A percentile compares a stretch with the other conserved stretches of the same genome.
Conservation (phyloP, 2,888 invertebrate species). For the Melanophora roralis region DNA sequence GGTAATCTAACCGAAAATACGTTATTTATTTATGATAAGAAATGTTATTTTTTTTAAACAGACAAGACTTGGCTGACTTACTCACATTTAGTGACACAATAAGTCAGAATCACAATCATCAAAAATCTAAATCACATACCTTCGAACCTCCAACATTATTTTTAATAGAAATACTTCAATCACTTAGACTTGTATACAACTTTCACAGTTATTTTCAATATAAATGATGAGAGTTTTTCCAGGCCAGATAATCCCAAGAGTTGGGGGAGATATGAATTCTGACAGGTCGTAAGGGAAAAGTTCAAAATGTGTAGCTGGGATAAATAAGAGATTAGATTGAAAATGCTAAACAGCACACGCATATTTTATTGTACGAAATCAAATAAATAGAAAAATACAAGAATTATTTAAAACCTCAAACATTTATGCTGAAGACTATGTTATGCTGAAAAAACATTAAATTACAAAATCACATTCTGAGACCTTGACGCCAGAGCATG, state of each 20-base stretch:
- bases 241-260: not conserved
- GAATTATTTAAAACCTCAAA: slow-evolving; percentile 38
- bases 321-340: slow-evolving; percentile 18
- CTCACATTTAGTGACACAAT: not conserved
- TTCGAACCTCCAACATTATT: not conserved
- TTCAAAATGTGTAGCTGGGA: not conserved
- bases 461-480: not conserved
- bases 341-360: not conserved
- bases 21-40: slow-evolving; percentile 7
- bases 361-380: not conserved
- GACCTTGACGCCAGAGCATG: not conserved
- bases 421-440: slow-evolving; percentile 36
- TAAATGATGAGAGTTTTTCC: slow-evolving; percentile 1
- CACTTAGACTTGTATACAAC: not conserved
- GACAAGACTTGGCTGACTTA: not conserved
- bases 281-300: not conserved
- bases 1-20: too few species aligned
- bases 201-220: not conserved
- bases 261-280: not conserved
- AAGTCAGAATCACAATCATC: slow-evolving; percentile 1
- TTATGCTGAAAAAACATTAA: slow-evolving; percentile 4
- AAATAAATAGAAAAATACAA: not conserved
- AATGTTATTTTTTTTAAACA: slow-evolving; percentile 20
- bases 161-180: slow-evolving; percentile 4
- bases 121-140: not conserved